Evolutionary conservation across 2,113 vertebrate genomes (phyloP), one percentile per base, ranked within the genome.

Genomic region (Heterocephalus glaber): DNA sequence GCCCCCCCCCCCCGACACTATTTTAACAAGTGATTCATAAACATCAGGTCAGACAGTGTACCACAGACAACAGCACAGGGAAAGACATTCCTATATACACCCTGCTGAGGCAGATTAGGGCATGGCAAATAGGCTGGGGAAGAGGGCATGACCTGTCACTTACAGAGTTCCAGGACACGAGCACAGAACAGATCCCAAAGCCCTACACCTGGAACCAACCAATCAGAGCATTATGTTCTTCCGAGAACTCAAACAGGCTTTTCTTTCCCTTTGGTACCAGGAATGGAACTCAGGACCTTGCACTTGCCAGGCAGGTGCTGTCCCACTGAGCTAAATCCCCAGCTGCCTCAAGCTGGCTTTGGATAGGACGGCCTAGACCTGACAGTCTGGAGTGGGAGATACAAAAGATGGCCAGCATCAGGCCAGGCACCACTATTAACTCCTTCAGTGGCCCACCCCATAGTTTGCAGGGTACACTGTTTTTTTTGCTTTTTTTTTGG

Each of bases 1-100:
- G 41, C 24, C 68, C 38, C 35, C 74, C 33, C n/a, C n/a, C 22
- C 66, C 33, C 83, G 22, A 52, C 19, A 92, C 0, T 28, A 77
- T 56, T 89, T 96, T 85, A 95, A 90, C 7, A 61, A 8, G 61
- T 80, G 19, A 89, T n/a, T 86, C 52, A 9, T 92, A 56, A 95
- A 80, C 68, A 63, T n/a, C 28, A 82, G 6, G 68, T 44, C 1
- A 81, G 44, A 33, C 83, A n/a, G n/a, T n/a, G n/a, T 30, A 56
- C 12, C 56, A 76, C 5, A 54, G 10, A 49, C 61, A 92, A 61
- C 26, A 54, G 6, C 16, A 61, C 30, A 72, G 3, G 38, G 13
- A 81, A 86, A 72, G 0, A 30, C 10, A 52, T 58, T 47, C 13
- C n/a, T 44, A 68, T 35, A 72, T 5, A 72, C 5, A 72, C 20